Percentiles rank a stretch among this genome's conserved stretches.
Conservation (phyloP, 1,140 invertebrate species). For the Nephotettix cincticeps region DNA sequence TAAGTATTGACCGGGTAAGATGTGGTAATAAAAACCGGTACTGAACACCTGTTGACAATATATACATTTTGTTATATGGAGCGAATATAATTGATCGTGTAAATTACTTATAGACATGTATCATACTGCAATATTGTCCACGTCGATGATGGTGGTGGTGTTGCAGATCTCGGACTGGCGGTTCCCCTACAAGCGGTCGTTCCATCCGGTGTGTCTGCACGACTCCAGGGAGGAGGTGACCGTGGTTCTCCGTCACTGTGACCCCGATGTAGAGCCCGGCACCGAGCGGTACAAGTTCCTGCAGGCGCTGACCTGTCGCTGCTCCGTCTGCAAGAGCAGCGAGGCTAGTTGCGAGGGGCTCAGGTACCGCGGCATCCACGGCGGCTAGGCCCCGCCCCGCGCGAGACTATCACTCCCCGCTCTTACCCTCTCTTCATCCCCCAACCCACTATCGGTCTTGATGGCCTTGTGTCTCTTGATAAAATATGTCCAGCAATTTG, state of each 20-base stretch:
- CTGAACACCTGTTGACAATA: too few relatives aligned
- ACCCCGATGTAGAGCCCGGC: slow-evolving; percentile 57
- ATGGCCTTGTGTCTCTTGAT: too few relatives aligned
- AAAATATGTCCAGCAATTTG: too few relatives aligned
- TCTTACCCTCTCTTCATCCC: not conserved
- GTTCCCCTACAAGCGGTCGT: slow-evolving; percentile 80
- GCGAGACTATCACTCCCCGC: not conserved
- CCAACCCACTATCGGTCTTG: too few relatives aligned
- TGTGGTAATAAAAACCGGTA: too few relatives aligned
- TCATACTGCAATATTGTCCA: too few relatives aligned
- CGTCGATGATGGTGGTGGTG: too few relatives aligned
- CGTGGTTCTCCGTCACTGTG: slow-evolving; percentile 61
- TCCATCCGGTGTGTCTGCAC: slow-evolving; percentile 82
- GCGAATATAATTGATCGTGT: too few relatives aligned
- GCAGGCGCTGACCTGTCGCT: slow-evolving; percentile 62
- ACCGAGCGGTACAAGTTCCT: slow-evolving; percentile 60
- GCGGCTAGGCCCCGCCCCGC: slow-evolving; percentile 4
- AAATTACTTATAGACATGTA: too few relatives aligned
- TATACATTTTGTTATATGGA: too few relatives aligned
- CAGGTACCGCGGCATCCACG: slow-evolving; percentile 47
- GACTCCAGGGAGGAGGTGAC: slow-evolving; percentile 56
- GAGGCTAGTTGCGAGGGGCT: slow-evolving; percentile 56
- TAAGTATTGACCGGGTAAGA: too few relatives aligned
- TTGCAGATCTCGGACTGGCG: slow-evolving; percentile 80
- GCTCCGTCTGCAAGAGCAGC: slow-evolving; percentile 55